Conservation (phyloP, 1,140 invertebrate species). For the Drosophila punjabiensis region DNA sequence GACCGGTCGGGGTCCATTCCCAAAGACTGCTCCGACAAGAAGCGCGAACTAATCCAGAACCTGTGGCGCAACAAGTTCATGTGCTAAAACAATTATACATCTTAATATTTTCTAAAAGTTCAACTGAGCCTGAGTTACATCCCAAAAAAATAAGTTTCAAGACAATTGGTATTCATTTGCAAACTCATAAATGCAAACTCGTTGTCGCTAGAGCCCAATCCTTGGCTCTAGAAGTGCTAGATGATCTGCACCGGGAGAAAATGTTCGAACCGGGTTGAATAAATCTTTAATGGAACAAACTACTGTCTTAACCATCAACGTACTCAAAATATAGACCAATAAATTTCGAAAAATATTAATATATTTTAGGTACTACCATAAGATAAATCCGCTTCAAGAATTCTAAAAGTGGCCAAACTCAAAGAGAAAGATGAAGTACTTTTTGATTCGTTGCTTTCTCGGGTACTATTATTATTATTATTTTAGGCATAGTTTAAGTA, state of each 20-base stretch:
- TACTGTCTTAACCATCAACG: neutral
- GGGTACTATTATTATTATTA: too few species aligned
- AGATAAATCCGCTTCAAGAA: too few species aligned
- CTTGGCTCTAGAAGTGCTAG: neutral
- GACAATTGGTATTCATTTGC: neutral
- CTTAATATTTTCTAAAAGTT: neutral
- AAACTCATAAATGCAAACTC: neutral
- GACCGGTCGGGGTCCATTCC: neutral
- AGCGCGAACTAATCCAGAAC: neutral
- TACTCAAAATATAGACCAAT: neutral
- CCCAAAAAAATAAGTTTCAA: too few species aligned
- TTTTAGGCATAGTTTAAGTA: too few species aligned
- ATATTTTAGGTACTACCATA: too few species aligned
- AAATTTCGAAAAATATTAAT: neutral
- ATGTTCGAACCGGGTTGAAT: neutral
- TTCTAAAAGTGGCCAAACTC: too few species aligned
- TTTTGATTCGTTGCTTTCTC: too few species aligned
- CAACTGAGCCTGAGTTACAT: neutral
- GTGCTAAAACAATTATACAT: slow-evolving; percentile 8
- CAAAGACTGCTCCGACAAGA: neutral
- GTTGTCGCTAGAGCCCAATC: neutral
- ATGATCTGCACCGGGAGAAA: neutral
- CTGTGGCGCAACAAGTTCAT: slow-evolving; percentile 51
- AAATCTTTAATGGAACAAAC: neutral
- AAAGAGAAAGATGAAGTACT: too few species aligned